Percentiles rank a stretch among this genome's conserved stretches.
These are phyloP conservation scores for Cyprinella venusta DNA, from an alignment of 2,797 vertebrate species.

Conservation along the genomic window DNA sequence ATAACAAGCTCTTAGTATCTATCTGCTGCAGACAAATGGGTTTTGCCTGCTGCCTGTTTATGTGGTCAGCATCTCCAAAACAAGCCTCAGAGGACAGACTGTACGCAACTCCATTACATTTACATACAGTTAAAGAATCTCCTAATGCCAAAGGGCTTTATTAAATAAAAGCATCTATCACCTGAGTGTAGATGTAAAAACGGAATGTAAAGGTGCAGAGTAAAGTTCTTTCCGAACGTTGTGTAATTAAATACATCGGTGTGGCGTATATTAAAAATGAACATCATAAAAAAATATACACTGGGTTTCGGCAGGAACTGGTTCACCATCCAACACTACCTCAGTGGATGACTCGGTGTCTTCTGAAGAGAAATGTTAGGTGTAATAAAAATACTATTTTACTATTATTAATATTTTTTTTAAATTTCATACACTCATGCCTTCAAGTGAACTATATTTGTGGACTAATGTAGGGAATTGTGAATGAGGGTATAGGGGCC, in stretches of 20 bases:
- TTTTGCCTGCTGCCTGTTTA: slow-evolving; percentile 37
- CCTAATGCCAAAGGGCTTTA: slow-evolving; percentile 6
- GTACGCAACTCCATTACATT: slow-evolving; percentile 37
- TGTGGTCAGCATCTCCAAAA: slow-evolving; percentile 41
- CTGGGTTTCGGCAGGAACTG: no score
- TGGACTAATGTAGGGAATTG: neutral
- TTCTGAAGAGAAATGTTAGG: neutral
- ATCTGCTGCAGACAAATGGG: slow-evolving; percentile 59
- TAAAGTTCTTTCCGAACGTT: no score
- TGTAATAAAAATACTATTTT: neutral
- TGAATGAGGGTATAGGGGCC: neutral
- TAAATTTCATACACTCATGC: neutral
- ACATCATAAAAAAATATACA: no score
- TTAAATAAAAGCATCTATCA: slow-evolving; percentile 29
- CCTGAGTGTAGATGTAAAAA: slow-evolving; percentile 10
- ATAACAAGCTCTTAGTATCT: slow-evolving; percentile 57
- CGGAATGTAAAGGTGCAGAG: neutral
- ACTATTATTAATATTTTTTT: no score
- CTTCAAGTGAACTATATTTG: neutral
- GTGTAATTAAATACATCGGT: no score
- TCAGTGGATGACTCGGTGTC: neutral
- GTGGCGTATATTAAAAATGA: no score
- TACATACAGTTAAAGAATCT: slow-evolving; percentile 20
- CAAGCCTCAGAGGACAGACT: slow-evolving; percentile 45
- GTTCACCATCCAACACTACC: no score